These are phyloP conservation scores for Anomalospiza imberbis DNA, from an alignment of 2,797 vertebrate genomes.

Conservation along the genomic window DNA sequence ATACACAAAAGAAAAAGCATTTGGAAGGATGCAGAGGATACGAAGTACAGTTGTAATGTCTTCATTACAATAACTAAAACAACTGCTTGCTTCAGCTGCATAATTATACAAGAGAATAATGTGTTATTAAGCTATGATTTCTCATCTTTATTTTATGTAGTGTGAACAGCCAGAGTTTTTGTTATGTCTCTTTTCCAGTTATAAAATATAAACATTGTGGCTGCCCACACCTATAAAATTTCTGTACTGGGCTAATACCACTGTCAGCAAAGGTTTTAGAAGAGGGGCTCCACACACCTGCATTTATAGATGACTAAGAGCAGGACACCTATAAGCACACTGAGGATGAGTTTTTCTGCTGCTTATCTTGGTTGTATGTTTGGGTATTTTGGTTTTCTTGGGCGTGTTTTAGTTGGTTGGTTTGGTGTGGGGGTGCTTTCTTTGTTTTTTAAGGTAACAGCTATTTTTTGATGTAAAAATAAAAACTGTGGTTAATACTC, in stretches of 20 bases:
- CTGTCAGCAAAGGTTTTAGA: background rate
- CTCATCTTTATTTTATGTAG: slow-evolving; percentile 57
- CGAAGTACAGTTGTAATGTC: slow-evolving; percentile 54
- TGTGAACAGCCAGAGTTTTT: slow-evolving; percentile 39
- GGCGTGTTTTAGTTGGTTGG: background rate
- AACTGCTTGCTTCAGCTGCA: slow-evolving; percentile 60
- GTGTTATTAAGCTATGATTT: slow-evolving; percentile 59
- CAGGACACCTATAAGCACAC: background rate
- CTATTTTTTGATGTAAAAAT: background rate
- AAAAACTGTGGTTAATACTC: background rate
- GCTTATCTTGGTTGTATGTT: fast-evolving
- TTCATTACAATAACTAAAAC: slow-evolving; percentile 70
- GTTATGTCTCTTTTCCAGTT: background rate
- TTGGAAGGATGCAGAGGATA: slow-evolving; percentile 48
- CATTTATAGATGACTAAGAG: background rate
- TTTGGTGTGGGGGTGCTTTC: fast-evolving
- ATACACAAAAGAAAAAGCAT: slow-evolving; percentile 76
- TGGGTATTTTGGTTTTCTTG: background rate
- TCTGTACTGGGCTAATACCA: background rate
- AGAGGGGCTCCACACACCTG: background rate
- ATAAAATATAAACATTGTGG: slow-evolving; percentile 40
- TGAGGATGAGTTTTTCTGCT: background rate
- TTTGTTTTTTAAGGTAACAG: background rate
- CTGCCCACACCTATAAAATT: slow-evolving; percentile 28
- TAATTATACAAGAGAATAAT: slow-evolving; percentile 69